Conservation (phyloP, 1,140 invertebrate species). For the Lanistes nyassanus region DNA sequence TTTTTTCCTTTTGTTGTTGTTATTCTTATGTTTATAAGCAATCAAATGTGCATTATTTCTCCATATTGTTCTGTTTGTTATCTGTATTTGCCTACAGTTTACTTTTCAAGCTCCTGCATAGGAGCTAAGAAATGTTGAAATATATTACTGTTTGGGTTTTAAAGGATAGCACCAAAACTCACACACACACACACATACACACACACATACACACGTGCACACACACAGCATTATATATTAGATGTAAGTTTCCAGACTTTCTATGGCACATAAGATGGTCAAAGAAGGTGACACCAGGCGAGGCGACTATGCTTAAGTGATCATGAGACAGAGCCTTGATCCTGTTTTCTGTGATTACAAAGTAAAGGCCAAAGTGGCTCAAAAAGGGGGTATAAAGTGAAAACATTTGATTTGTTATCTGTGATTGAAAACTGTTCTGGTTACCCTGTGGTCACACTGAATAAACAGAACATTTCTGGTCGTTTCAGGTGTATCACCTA, state of each 20-base stretch:
- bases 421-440: no score
- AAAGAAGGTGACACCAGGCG: background rate
- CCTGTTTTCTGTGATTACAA: background rate
- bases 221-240: constrained; percentile 9
- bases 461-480: background rate
- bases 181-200: background rate
- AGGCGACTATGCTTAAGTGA: background rate
- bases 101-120: background rate
- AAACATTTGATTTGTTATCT: background rate
- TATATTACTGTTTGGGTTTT: background rate
- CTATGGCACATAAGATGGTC: background rate
- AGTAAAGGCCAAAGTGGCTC: background rate
- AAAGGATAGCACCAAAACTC: background rate
- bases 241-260: constrained; percentile 7
- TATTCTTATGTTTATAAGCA: no score
- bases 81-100: no score
- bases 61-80: background rate
- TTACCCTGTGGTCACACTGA: no score
- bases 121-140: background rate
- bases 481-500: background rate
- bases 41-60: background rate
- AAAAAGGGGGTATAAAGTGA: background rate
- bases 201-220: background rate
- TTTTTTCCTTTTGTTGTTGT: no score
- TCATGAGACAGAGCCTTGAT: background rate